Evolutionary conservation across 2,797 vertebrate genomes (phyloP).

Genomic region (Agapornis canus): DNA sequence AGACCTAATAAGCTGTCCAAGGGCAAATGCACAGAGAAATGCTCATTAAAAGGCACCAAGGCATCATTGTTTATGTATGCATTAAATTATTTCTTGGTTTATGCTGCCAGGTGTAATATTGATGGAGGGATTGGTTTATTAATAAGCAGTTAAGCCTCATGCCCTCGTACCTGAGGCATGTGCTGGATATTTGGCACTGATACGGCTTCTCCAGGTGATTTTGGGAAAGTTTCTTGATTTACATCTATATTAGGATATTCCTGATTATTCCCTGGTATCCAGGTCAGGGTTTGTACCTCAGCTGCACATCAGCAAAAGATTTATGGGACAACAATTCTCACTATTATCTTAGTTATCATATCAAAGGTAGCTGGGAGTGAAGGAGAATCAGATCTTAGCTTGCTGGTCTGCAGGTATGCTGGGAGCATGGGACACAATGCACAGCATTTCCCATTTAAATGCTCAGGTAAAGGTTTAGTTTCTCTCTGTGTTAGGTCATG

Average conservation of each 20-base stretch:
- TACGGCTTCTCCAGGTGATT: background rate
- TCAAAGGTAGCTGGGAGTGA: background rate
- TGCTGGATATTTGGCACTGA: background rate
- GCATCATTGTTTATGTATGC: background rate
- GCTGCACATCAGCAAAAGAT: background rate
- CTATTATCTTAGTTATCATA: background rate
- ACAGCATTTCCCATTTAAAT: background rate
- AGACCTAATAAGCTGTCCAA: conserved; percentile 13
- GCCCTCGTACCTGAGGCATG: background rate
- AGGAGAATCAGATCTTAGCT: background rate
- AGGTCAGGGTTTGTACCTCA: background rate
- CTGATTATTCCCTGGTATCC: background rate
- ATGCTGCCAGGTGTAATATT: background rate
- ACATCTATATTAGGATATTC: background rate
- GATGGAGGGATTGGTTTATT: background rate
- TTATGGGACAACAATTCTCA: background rate
- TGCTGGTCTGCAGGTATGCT: background rate
- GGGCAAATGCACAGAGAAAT: background rate
- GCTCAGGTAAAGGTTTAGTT: background rate
- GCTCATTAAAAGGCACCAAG: background rate
- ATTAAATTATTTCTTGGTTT: background rate
- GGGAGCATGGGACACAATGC: background rate
- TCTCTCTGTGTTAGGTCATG: background rate
- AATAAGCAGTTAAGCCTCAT: background rate
- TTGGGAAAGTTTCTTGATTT: background rate